Conservation (phyloP, 2,888 invertebrate genomes). For the Pardosa pseudoannulata region DNA sequence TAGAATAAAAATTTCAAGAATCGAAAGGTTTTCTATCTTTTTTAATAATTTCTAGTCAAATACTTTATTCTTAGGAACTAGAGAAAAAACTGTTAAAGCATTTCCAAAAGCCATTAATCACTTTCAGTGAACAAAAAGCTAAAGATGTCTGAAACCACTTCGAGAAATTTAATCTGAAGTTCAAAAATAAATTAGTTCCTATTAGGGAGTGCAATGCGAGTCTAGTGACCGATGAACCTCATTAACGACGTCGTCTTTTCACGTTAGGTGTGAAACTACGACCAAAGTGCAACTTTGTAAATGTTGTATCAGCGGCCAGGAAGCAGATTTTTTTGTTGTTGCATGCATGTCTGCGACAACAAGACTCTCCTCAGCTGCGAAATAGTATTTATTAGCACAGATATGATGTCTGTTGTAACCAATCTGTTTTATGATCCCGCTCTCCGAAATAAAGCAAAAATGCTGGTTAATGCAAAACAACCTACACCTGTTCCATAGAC, state of each 20-base stretch:
- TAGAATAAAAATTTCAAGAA: no score
- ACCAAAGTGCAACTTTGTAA: not conserved
- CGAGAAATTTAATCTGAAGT: no score
- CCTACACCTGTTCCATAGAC: not conserved
- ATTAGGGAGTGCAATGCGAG: not conserved
- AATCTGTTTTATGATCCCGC: not conserved
- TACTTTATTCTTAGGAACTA: no score
- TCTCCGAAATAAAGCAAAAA: not conserved
- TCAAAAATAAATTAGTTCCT: no score
- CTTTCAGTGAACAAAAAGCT: no score
- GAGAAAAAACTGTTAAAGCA: no score
- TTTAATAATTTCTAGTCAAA: no score
- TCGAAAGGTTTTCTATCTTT: no score
- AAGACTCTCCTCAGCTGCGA: constrained; percentile 3
- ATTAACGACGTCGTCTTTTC: not conserved
- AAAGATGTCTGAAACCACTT: no score
- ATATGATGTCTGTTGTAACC: not conserved
- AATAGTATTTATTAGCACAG: constrained; percentile 35
- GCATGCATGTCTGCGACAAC: constrained; percentile 31
- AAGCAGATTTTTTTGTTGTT: constrained; percentile 47
- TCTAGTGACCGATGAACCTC: not conserved
- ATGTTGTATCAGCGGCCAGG: constrained; percentile 37
- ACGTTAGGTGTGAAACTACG: not conserved
- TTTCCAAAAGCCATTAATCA: no score
- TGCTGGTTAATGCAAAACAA: not conserved